Base-by-base conservation (phyloP, 2,888 invertebrate genomes). In the Rhorus exstirpatorius region DNA sequence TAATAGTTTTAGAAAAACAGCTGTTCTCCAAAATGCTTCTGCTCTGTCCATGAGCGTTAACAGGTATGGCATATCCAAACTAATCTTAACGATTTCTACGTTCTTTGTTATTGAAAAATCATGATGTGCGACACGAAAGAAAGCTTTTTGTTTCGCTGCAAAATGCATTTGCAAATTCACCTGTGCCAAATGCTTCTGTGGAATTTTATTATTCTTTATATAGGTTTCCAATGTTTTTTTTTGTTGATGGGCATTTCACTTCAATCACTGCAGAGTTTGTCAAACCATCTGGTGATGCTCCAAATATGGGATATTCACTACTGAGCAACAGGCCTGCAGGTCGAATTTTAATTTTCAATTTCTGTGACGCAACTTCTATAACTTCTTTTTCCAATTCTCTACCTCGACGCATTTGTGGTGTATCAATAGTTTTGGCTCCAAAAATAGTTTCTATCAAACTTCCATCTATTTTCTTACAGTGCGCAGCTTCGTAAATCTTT, bases 141-240 rank as follows among this genome's bases (percentile, higher is more conserved):
- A 17, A n/a, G 65, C 76, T 68, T 53, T 46, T 68, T 76, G 6
- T 60, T 76, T 80, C n/a, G 44, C 38, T 12, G 71, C n/a, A 10
- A 58, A 17, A 49, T 78, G 60, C 81, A 78, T 81, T 63, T 81
- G 81, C 19, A 81, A 26, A 41, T 81, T 72, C 38, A 81, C 78
- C 70, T 80, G 60, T 2, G 68, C 74, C 10, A 35, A 38, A 44
- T 38, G 63, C 60, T 82, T 75, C 6, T 65, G 49, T 21, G 38
- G 61, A 12, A 51, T 17, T 26, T 24, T 60, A 10, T 12, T 31
- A 31, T 75, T 67, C 38, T 26, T 24, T 38, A 46, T 31, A 51
- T 31, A 82, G 35, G 24, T 65, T 2, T 61, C 8, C 0, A 82
- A 51, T 26, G 70, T 58, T 6, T 26, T 76, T 53, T 19, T 77